phyloP scores from a whole-genome alignment of 2,113 vertebrate species.

The Catharus fuscescens region DNA sequence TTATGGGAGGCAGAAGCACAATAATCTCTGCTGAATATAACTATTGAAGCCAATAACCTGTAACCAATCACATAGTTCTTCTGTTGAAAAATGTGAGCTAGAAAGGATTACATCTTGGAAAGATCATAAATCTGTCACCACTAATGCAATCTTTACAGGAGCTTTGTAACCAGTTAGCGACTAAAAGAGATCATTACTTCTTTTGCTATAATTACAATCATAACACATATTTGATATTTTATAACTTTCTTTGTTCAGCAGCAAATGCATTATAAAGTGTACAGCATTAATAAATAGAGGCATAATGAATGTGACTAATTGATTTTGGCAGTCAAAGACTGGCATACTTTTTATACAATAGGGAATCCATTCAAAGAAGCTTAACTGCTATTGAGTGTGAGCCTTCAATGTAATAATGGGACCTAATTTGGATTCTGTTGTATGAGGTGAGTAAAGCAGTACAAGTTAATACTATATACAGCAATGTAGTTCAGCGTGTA shows the following conservation, averaged over 20 bases:
- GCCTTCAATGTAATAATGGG: slow-evolving; percentile 76
- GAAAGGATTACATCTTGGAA: slow-evolving; percentile 73
- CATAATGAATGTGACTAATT: slow-evolving; percentile 87
- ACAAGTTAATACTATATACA: slow-evolving; percentile 61
- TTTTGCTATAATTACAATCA: slow-evolving; percentile 74
- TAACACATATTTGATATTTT: slow-evolving; percentile 78
- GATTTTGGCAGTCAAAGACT: slow-evolving; percentile 84
- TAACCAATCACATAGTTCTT: slow-evolving; percentile 72
- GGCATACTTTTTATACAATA: slow-evolving; percentile 82
- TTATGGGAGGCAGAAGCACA: slow-evolving; percentile 69
- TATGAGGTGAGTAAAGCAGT: slow-evolving; percentile 72
- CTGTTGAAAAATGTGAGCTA: slow-evolving; percentile 69
- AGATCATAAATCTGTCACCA: slow-evolving; percentile 76
- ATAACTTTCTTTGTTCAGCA: slow-evolving; percentile 80
- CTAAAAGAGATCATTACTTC: slow-evolving; percentile 74
- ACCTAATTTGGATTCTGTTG: slow-evolving; percentile 78
- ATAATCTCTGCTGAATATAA: slow-evolving; percentile 68
- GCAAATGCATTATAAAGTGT: slow-evolving; percentile 75
- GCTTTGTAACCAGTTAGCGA: slow-evolving; percentile 72
- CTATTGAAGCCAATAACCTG: slow-evolving; percentile 74
- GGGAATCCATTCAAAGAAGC: slow-evolving; percentile 82
- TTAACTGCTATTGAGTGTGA: slow-evolving; percentile 80
- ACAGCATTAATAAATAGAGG: slow-evolving; percentile 85
- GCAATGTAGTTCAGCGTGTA: slow-evolving; percentile 27
- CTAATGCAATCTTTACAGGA: slow-evolving; percentile 74